Conservation (phyloP, 2,797 vertebrate species). For the Gastrophryne carolinensis region DNA sequence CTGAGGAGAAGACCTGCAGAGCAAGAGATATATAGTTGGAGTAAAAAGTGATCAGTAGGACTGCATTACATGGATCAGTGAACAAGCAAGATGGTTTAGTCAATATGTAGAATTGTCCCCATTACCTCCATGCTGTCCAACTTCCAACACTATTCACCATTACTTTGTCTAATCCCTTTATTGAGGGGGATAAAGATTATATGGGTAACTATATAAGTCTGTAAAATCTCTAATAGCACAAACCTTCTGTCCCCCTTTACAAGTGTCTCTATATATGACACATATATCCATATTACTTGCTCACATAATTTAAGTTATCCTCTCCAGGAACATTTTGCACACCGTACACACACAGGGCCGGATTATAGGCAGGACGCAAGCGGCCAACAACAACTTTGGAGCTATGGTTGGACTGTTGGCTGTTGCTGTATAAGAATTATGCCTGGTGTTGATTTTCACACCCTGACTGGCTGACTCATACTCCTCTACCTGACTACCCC, state of each 20-base stretch:
- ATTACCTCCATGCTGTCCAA: not conserved
- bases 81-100: not conserved
- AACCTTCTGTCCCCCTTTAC: not conserved
- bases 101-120: not conserved
- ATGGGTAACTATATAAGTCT: not conserved
- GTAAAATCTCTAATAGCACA: not conserved
- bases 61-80: not conserved
- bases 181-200: not conserved
- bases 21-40: not conserved
- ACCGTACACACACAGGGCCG: too few species aligned
- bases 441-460: too few species aligned
- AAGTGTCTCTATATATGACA: not conserved
- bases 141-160: not conserved
- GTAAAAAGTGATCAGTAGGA: slow-evolving; percentile 1
- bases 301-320: not conserved
- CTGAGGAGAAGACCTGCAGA: slow-evolving; percentile 20
- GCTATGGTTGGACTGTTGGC: too few species aligned
- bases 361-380: too few species aligned
- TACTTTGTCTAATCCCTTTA: not conserved
- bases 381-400: too few species aligned
- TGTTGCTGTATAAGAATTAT: too few species aligned
- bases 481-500: too few species aligned
- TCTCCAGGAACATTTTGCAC: not conserved
- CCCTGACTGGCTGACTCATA: too few species aligned
- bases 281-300: not conserved